A percentile compares a stretch with the other conserved stretches of the same genome.
Evolutionary conservation across 2,113 vertebrate genomes (phyloP).

Genomic region (Bos taurus): ARS-UCD2.0 NC_037342.1:14868501-14869000

Average conservation of each 20-base stretch:
- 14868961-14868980: not conserved
- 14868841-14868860: not conserved
- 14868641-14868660: not conserved
- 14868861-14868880: not conserved
- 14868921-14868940: not conserved
- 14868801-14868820: not conserved
- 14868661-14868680: not conserved
- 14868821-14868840: not conserved
- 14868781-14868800: not conserved
- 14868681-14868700: not conserved
- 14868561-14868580: not conserved
- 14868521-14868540: accelerated
- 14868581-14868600: not conserved
- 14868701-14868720: not conserved
- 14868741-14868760: not conserved
- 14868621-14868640: not conserved
- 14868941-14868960: not conserved
- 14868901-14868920: not conserved
- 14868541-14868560: not conserved
- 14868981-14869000: not conserved
- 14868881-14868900: not conserved
- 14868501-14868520: not conserved
- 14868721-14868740: not conserved
- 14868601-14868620: not conserved
- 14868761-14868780: not conserved